Conservation (phyloP, 2,888 invertebrate genomes). For the Scaptomyza flava region DNA sequence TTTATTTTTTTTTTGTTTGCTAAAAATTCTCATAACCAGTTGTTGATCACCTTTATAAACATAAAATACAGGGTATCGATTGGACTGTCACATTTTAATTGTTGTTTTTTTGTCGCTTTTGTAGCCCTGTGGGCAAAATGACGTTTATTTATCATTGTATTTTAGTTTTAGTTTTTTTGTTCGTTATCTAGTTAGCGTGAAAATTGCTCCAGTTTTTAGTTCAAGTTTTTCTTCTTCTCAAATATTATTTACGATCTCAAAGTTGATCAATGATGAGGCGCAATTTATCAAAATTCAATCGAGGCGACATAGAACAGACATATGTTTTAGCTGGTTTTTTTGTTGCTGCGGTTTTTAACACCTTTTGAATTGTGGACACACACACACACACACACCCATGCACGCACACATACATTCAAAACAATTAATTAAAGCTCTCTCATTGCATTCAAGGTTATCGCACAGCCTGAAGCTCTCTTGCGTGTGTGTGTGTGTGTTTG, state of each 20-base stretch:
- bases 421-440: constrained; percentile 77
- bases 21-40: too few relatives aligned
- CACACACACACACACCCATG: constrained; percentile 21
- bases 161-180: constrained; percentile 23
- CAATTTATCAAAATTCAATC: constrained; percentile 47
- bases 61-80: background rate
- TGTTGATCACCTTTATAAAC: background rate
- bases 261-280: constrained; percentile 52
- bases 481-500: constrained; percentile 1
- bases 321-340: constrained; percentile 8
- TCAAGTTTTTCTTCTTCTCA: constrained; percentile 10
- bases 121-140: constrained; percentile 52
- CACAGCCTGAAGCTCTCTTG: constrained; percentile 56
- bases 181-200: constrained; percentile 60
- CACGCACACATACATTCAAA: constrained; percentile 19
- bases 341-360: constrained; percentile 53
- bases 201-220: constrained; percentile 72
- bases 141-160: constrained; percentile 51
- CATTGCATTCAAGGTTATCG: constrained; percentile 75
- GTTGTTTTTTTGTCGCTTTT: constrained; percentile 26
- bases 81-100: background rate
- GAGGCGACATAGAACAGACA: constrained; percentile 49
- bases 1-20: background rate
- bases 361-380: constrained; percentile 64
- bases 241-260: constrained; percentile 7